Base-by-base conservation (phyloP, 2,888 invertebrate species). In the Pseudococcus jackbeardsleyi region DNA sequence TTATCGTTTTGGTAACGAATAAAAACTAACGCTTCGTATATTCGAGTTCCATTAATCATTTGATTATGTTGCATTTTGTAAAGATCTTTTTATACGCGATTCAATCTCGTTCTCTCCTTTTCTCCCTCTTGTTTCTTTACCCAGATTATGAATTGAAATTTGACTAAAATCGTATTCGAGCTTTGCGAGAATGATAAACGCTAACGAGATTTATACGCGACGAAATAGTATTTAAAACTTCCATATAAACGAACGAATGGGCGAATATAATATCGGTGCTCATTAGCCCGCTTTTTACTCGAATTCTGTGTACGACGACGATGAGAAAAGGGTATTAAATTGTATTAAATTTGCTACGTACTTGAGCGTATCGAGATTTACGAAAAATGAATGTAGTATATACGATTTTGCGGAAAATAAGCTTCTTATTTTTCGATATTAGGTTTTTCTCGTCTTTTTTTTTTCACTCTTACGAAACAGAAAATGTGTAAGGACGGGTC, bases 401-500 rank as follows among this genome's bases (percentile, higher is more conserved):
- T 22, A 64, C 64, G 64, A 64, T 19, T 68, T 33, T 72, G 33
- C 33, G 33, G 72, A 72, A 33, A 72, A 72, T 72, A 72, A 72
- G 72, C 72, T 72, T 72, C 72, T 72, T 72, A 72, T 33, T 72
- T 72, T 72, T 72, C 72, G 33, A 72, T 72, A 72, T 26, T 33
- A 64, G 72, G 33, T 15, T 72, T 72, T 72, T 33, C 4, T 33
- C 26, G 26, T 33, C 26, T 72, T 26, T 72, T 72, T 72, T 68
- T 42, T 42, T 39, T 42, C 5, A 2, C 12, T 72, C 72, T 72
- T 33, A 5, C 22, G 11, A 19, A 22, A 11, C 22, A 64, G 8
- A 64, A 64, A 64, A 22, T 12, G 64, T 64, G 64, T 72, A 72
- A 72, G 33, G 33, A 12, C 15, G 15, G 7, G 72, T 17, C 15